Evolutionary conservation across 2,888 invertebrate genomes (phyloP).

Genomic region (Lamellibrachia columna): DNA sequence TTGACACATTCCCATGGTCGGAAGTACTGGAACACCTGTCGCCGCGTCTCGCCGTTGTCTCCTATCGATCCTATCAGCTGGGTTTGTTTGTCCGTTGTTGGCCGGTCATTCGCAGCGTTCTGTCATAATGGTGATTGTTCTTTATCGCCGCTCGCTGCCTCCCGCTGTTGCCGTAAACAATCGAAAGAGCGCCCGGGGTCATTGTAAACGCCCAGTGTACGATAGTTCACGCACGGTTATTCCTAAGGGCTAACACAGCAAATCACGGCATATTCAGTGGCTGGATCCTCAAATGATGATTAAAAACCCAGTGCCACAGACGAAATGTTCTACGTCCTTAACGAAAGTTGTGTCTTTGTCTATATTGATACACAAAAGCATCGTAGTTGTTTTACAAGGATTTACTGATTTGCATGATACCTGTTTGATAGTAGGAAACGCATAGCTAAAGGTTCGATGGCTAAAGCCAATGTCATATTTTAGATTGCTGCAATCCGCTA

Average conservation of each 20-base stretch:
- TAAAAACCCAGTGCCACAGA: too few species aligned
- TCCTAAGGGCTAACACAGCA: neutral
- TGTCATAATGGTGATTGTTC: neutral
- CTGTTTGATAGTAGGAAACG: too few species aligned
- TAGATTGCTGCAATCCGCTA: too few species aligned
- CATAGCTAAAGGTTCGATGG: too few species aligned
- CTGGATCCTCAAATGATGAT: too few species aligned
- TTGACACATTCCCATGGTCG: slow-evolving; percentile 12
- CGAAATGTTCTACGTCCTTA: too few species aligned
- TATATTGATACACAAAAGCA: too few species aligned
- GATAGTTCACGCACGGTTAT: neutral
- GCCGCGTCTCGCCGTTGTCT: neutral
- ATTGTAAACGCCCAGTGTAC: neutral
- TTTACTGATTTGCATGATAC: too few species aligned
- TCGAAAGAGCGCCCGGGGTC: neutral
- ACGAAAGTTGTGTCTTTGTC: too few species aligned
- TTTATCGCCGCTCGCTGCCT: neutral
- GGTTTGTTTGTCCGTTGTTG: neutral
- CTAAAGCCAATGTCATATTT: too few species aligned
- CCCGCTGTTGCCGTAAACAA: neutral
- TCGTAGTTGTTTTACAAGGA: too few species aligned
- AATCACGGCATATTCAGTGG: neutral
- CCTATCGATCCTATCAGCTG: neutral
- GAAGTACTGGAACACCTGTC: slow-evolving; percentile 10
- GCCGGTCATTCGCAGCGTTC: neutral